A percentile compares a stretch with the other conserved stretches of the same genome.
phyloP scores from a whole-genome alignment of 1,140 invertebrate genomes.

The Lerema accius region DNA sequence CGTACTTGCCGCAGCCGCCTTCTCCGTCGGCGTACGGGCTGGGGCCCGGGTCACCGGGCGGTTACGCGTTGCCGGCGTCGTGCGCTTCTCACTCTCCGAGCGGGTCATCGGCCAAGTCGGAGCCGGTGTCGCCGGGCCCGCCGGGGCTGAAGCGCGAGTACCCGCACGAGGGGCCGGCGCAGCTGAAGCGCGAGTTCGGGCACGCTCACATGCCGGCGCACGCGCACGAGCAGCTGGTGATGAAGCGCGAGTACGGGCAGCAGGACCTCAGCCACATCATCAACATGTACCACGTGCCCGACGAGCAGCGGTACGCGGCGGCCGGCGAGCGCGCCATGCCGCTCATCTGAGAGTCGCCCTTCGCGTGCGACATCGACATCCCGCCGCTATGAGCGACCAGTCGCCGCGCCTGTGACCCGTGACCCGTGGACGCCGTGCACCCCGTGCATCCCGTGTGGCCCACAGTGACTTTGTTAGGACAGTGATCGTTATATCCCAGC shows the following conservation, averaged over 20 bases:
- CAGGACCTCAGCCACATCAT: conserved; percentile 85
- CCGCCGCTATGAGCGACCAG: conserved; percentile 80
- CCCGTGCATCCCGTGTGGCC: no score
- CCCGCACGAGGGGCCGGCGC: conserved; percentile 84
- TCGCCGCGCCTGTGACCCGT: conserved; percentile 57
- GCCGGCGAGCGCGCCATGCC: conserved; percentile 79
- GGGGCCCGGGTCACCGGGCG: conserved; percentile 86
- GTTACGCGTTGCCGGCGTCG: conserved; percentile 85
- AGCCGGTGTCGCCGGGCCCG: conserved; percentile 89
- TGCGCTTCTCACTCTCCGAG: conserved; percentile 90
- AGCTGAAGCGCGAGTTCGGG: conserved; percentile 90
- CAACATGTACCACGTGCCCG: conserved; percentile 85
- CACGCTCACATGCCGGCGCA: conserved; percentile 83
- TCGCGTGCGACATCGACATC: conserved; percentile 83
- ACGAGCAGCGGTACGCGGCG: conserved; percentile 80
- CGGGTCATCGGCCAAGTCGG: conserved; percentile 92
- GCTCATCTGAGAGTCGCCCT: conserved; percentile 83
- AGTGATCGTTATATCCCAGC: conserved; percentile 69
- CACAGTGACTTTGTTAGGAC: conserved; percentile 69
- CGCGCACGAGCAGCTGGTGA: conserved; percentile 83
- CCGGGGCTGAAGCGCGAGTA: conserved; percentile 88
- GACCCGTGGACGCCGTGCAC: neutral
- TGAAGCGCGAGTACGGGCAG: conserved; percentile 88
- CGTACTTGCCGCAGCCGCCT: conserved; percentile 84
- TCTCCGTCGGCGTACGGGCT: conserved; percentile 86